phyloP scores from a whole-genome alignment of 2,888 invertebrate genomes.

The Philonicus albiceps region DNA sequence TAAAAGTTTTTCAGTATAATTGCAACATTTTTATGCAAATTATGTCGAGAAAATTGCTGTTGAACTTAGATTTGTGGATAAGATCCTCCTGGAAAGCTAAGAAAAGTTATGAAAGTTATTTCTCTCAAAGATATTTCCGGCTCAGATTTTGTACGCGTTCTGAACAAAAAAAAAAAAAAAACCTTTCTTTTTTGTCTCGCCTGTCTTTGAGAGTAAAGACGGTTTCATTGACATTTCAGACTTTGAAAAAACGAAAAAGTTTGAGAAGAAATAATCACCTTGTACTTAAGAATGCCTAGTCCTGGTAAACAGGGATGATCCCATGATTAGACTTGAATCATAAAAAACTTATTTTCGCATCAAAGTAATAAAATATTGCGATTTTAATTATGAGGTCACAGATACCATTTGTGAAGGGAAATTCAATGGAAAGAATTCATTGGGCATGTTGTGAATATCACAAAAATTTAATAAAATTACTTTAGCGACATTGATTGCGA shows the following conservation, averaged over 20 bases:
- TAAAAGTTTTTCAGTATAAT: not conserved
- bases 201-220: not conserved
- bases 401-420: not conserved
- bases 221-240: not conserved
- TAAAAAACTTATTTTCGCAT: not conserved
- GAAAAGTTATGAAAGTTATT: not conserved
- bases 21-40: slow-evolving; percentile 12
- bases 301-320: not conserved
- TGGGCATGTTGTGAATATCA: not conserved
- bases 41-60: not conserved
- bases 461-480: not conserved
- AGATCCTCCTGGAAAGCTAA: not conserved
- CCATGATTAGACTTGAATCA: not conserved
- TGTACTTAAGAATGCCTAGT: not conserved
- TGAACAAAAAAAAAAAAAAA: not conserved
- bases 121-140: not conserved
- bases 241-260: not conserved
- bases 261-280: not conserved
- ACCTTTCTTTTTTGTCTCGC: not conserved
- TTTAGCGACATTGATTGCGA: too few relatives aligned
- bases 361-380: not conserved
- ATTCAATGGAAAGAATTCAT: too few relatives aligned
- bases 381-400: not conserved
- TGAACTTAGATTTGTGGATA: not conserved
- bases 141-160: not conserved